These are phyloP conservation scores for Pelagia noctiluca DNA, from an alignment of 30 jellyfish, hydroid and myxozoan genomes.

Conservation along the genomic window DNA sequence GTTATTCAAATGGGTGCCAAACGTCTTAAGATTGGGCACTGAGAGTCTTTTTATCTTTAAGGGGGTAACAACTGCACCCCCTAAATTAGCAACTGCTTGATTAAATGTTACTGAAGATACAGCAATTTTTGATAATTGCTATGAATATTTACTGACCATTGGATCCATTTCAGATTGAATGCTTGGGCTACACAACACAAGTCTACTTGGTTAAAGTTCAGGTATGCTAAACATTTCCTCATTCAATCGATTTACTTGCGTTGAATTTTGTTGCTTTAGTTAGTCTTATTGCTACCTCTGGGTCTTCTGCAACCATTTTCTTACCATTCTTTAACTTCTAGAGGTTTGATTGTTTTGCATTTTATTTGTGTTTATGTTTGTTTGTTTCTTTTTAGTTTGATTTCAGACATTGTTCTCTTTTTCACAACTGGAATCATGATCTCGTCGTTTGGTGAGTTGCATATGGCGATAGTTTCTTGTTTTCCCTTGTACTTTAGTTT, in stretches of 20 bases:
- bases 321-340: not conserved
- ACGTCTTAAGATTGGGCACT: too few relatives aligned
- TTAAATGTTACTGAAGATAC: too few relatives aligned
- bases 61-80: not conserved
- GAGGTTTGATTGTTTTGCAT: not conserved
- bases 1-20: too few relatives aligned
- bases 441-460: constrained; percentile 54
- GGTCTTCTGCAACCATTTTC: not conserved
- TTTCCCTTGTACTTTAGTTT: not conserved
- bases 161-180: constrained; percentile 14
- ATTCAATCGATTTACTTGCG: not conserved
- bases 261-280: not conserved
- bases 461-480: not conserved
- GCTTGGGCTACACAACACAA: constrained; percentile 48
- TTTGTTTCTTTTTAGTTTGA: constrained; percentile 7
- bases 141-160: not conserved
- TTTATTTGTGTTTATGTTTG: not conserved
- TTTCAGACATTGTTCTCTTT: constrained; percentile 22
- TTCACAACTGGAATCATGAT: constrained; percentile 45
- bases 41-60: too few relatives aligned
- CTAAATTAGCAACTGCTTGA: not conserved
- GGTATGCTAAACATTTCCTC: constrained; percentile 4
- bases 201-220: constrained; percentile 3
- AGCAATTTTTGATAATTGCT: not conserved
- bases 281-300: not conserved